These are phyloP conservation scores for Sparus aurata DNA, from an alignment of 2,797 vertebrate species.

Conservation along the genomic window DNA sequence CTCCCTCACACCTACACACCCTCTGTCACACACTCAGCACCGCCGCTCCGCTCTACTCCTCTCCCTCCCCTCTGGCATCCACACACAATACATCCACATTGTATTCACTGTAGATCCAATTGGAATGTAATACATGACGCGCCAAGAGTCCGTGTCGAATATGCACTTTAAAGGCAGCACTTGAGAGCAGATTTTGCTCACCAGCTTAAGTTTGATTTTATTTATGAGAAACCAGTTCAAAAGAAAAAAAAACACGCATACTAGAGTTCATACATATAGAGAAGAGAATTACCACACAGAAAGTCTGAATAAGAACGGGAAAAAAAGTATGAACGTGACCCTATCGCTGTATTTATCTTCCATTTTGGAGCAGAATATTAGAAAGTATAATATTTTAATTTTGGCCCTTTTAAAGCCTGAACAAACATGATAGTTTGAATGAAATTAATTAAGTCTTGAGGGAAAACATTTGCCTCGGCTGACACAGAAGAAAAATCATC, in stretches of 20 bases:
- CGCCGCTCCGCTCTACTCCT: background rate
- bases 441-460: background rate
- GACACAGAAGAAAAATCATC: background rate
- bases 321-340: background rate
- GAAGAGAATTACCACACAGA: background rate
- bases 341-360: background rate
- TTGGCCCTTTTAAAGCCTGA: background rate
- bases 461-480: background rate
- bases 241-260: background rate
- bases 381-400: background rate
- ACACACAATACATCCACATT: background rate
- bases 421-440: background rate
- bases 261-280: background rate
- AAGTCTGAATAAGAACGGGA: background rate
- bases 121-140: background rate
- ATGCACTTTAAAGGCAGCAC: background rate
- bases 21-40: slow-evolving; percentile 41
- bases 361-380: background rate
- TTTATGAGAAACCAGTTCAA: background rate
- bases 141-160: background rate
- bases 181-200: background rate
- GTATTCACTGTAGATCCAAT: background rate
- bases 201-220: slow-evolving; percentile 6
- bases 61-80: slow-evolving; percentile 11
- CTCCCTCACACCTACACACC: slow-evolving; percentile 54